Conservation (phyloP, 1,140 invertebrate genomes). For the Ceratina japonica region DNA sequence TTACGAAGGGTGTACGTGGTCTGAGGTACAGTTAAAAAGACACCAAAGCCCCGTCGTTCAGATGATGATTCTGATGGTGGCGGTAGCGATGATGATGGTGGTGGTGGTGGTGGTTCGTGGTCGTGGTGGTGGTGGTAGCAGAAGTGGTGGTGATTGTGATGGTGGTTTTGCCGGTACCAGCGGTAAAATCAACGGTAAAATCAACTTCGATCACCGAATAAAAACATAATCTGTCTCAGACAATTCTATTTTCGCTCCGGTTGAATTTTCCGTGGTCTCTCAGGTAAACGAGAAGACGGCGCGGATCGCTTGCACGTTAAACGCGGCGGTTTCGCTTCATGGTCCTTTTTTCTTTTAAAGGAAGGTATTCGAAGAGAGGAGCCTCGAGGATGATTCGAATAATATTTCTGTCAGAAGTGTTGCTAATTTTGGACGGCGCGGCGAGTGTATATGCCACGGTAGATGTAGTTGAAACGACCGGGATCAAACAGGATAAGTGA, state of each 20-base stretch:
- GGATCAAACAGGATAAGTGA: constrained; percentile 5
- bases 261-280: too few species aligned
- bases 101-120: not conserved
- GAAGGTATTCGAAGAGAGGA: not conserved
- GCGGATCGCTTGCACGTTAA: too few species aligned
- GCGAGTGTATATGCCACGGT: not conserved
- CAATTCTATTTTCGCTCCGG: not conserved
- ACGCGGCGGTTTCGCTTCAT: too few species aligned
- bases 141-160: constrained; percentile 1
- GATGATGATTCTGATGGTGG: constrained; percentile 7
- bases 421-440: not conserved
- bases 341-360: too few species aligned
- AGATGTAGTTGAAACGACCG: constrained; percentile 12
- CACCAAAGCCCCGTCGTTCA: constrained; percentile 23
- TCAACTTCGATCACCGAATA: not conserved
- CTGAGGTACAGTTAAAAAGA: constrained; percentile 42
- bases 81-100: not conserved
- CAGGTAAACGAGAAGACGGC: too few species aligned
- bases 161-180: not conserved
- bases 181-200: constrained; percentile 13
- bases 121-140: not conserved
- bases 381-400: not conserved
- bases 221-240: not conserved
- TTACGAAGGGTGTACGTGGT: constrained; percentile 47
- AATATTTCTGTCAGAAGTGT: not conserved